Conservation (phyloP, 2,888 invertebrate species). For the Theristus sp. region DNA sequence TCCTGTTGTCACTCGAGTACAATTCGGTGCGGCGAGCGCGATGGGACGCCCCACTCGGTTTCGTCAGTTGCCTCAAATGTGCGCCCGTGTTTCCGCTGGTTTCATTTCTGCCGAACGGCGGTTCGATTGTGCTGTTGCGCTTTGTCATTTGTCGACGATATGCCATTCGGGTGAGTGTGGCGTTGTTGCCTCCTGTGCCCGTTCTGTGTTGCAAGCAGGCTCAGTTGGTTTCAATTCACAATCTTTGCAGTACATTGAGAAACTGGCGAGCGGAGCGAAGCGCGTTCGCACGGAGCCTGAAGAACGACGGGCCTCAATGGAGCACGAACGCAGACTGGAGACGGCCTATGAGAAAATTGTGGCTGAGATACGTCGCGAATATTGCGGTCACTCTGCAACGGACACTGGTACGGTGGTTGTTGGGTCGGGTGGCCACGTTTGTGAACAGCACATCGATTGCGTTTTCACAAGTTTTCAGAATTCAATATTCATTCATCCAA, state of each 20-base stretch:
- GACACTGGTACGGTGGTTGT: too few species aligned
- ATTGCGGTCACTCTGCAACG: too few species aligned
- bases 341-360: too few species aligned
- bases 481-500: too few species aligned
- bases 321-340: not conserved
- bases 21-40: not conserved
- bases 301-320: not conserved
- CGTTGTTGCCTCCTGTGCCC: not conserved
- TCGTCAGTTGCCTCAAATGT: not conserved
- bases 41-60: not conserved
- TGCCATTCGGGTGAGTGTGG: not conserved
- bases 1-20: not conserved
- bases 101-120: not conserved
- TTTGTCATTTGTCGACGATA: not conserved
- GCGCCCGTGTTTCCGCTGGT: not conserved
- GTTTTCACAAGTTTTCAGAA: too few species aligned
- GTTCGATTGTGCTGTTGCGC: not conserved
- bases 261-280: not conserved
- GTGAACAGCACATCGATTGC: too few species aligned
- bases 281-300: not conserved
- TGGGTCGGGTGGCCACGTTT: too few species aligned
- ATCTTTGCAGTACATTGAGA: not conserved
- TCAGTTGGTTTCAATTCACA: not conserved
- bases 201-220: not conserved
- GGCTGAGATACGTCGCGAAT: too few species aligned